Conservation (phyloP, 2,113 vertebrate species). For the Drymodes brunneopygia region DNA sequence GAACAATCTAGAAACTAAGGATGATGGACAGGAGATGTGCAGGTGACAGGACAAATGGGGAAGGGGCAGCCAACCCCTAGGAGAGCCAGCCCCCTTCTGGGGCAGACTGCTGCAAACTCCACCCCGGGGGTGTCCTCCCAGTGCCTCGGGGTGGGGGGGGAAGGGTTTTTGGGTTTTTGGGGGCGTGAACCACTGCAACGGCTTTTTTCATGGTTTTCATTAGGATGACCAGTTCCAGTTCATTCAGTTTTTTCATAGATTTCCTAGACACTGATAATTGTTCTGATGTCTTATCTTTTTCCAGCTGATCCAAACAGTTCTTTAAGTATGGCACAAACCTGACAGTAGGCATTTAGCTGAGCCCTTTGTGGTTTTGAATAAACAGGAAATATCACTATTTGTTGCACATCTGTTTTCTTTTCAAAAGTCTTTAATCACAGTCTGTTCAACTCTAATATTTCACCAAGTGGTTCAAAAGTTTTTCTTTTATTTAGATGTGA, state of each 20-base stretch:
- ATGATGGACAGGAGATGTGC: no score
- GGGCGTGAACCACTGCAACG: no score
- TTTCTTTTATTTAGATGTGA: background rate
- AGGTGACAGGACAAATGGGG: no score
- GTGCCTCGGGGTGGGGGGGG: no score
- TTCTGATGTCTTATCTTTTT: background rate
- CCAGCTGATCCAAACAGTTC: background rate
- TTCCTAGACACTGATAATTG: background rate
- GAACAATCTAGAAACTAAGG: no score
- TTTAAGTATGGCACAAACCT: background rate
- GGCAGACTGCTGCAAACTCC: no score
- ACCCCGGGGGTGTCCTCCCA: no score
- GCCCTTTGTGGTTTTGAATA: background rate
- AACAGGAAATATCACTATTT: background rate
- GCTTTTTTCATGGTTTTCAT: background rate
- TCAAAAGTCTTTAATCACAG: background rate
- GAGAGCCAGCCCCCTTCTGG: no score
- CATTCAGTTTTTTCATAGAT: background rate
- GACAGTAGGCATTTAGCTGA: background rate
- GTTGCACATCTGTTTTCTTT: background rate
- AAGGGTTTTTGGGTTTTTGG: no score
- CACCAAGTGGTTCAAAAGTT: accelerated
- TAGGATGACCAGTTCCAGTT: background rate
- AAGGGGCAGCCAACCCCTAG: no score
- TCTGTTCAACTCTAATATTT: background rate